Evolutionary conservation across 2,113 vertebrate genomes (phyloP).

Genomic region (Labrus mixtus): DNA sequence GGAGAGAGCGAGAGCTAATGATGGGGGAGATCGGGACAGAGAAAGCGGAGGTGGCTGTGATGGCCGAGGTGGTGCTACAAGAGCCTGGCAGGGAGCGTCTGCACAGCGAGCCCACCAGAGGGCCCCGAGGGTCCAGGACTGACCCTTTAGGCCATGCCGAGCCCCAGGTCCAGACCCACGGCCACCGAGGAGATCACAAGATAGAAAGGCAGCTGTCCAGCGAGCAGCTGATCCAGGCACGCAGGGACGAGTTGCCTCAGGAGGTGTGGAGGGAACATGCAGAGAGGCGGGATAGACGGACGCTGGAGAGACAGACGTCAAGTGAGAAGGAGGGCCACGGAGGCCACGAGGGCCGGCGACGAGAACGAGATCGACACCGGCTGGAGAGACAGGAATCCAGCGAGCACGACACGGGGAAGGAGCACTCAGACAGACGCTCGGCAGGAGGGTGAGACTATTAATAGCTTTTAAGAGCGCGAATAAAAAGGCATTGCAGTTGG

Average conservation of each 20-base stretch:
- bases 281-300: conserved; percentile 76
- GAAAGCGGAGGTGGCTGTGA: conserved; percentile 77
- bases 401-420: conserved; percentile 87
- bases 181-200: conserved; percentile 53
- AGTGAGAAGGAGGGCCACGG: conserved; percentile 85
- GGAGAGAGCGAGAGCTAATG: conserved; percentile 65
- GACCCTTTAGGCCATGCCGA: conserved; percentile 74
- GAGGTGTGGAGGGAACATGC: conserved; percentile 85
- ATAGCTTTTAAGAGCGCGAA: not conserved
- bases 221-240: conserved; percentile 84
- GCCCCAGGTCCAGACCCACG: conserved; percentile 74
- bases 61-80: conserved; percentile 84
- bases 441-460: conserved; percentile 72
- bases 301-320: conserved; percentile 85
- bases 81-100: conserved; percentile 74
- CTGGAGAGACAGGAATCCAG: conserved; percentile 91
- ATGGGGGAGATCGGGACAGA: conserved; percentile 65
- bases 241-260: conserved; percentile 83
- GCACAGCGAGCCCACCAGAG: conserved; percentile 76
- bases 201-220: conserved; percentile 79
- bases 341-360: conserved; percentile 81
- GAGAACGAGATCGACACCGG: conserved; percentile 87
- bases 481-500: not conserved
- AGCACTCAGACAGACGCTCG: conserved; percentile 83
- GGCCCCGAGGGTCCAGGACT: conserved; percentile 63